Evolutionary conservation across 2,113 vertebrate genomes (phyloP).

Genomic region (Eulacestoma nigropectus): DNA sequence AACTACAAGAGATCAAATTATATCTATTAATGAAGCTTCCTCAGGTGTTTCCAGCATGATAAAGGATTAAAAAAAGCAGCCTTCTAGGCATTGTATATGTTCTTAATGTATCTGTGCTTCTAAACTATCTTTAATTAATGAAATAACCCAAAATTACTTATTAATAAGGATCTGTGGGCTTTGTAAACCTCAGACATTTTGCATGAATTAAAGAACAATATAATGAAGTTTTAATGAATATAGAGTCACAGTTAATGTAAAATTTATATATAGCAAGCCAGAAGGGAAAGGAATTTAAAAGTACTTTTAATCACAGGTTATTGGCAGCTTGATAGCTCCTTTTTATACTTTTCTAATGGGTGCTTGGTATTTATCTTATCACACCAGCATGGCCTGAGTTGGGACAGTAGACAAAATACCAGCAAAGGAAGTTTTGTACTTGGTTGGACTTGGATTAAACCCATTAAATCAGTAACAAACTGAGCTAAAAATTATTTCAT

Average conservation of each 20-base stretch:
- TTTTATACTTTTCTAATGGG: background rate
- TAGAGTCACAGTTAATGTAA: slow-evolving; percentile 17
- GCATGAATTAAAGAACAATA: slow-evolving; percentile 54
- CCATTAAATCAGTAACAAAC: background rate
- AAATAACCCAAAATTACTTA: slow-evolving; percentile 46
- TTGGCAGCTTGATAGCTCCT: slow-evolving; percentile 7
- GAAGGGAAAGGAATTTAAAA: background rate
- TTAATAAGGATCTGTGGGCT: slow-evolving; percentile 49
- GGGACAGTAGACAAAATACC: background rate
- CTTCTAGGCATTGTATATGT: background rate
- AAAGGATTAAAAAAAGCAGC: background rate
- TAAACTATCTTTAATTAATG: slow-evolving; percentile 58
- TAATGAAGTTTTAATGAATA: slow-evolving; percentile 49
- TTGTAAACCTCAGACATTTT: slow-evolving; percentile 46
- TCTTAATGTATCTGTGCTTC: background rate
- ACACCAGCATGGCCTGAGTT: background rate
- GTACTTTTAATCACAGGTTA: slow-evolving; percentile 19
- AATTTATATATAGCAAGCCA: slow-evolving; percentile 28
- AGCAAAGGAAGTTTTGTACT: background rate
- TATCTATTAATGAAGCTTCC: background rate
- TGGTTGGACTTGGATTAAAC: background rate
- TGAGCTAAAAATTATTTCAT: background rate
- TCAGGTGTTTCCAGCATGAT: background rate
- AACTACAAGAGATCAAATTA: background rate
- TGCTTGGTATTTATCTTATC: background rate